Base-by-base conservation (phyloP, 2,888 invertebrate species). In the Tachina lurida region DNA sequence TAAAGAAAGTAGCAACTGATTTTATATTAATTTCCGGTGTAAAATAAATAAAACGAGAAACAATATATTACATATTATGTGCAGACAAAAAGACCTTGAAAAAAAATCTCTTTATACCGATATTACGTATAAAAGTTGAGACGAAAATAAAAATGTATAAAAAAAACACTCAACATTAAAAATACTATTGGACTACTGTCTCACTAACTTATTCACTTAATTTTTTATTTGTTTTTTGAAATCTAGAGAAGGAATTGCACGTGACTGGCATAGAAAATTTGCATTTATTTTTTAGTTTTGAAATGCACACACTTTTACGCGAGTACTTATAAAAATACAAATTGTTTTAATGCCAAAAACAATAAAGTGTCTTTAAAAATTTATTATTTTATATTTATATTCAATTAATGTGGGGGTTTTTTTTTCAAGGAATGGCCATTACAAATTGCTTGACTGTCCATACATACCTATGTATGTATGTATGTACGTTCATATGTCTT, bases 381-480 rank as follows among this genome's bases (percentile, higher is more conserved):
- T 47, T 56, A 67, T 76, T 63, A 63, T n/a, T 65, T 12, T 58
- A 15, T 19, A 17, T 54, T 39, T 39, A 39, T 58, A 15, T 63
- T 45, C 63, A 19, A 17, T 45, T 62, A 47, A 47, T 70, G 67
- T 67, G 68, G 75, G 68, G 76, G n/a, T n/a, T n/a, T 39, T 63
- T 79, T 84, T 85, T 78, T 85, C 82, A 85, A 85, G 85, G 86
- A 84, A 85, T 85, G 43, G 43, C 9, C 56, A 73, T 65, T 15
- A 17, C 8, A 78, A 76, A 15, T 17, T 45, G 12, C 45, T 10
- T 68, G 17, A 56, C 19, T 71, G 41, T 19, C 39, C 17, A n/a
- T n/a, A n/a, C n/a, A n/a, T n/a, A 56, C n/a, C n/a, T 43, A 31
- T 3, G 41, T n/a, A 68, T 19, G 31, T 31, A 7, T 5, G 31